Evolutionary conservation across 1,140 invertebrate genomes (phyloP).

Genomic region (Sitophilus oryzae): DNA sequence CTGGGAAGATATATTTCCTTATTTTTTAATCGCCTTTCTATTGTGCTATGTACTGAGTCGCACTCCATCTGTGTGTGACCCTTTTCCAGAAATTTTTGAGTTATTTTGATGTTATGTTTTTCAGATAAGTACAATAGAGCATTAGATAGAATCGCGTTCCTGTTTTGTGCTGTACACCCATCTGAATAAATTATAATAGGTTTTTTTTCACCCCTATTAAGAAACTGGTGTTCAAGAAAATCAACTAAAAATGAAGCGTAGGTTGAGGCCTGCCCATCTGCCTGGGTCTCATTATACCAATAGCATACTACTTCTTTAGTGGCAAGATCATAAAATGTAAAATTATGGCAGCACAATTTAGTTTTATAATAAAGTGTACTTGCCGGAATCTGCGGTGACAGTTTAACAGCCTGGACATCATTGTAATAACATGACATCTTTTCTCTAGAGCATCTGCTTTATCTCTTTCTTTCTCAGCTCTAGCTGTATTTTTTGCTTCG

Average conservation of each 20-base stretch:
- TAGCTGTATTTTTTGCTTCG: not conserved
- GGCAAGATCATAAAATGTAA: constrained; percentile 37
- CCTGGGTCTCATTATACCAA: constrained; percentile 36
- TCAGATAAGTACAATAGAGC: constrained; percentile 26
- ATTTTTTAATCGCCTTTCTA: constrained; percentile 17
- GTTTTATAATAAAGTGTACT: too few relatives aligned
- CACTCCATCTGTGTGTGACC: constrained; percentile 46
- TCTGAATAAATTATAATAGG: constrained; percentile 13
- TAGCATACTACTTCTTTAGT: constrained; percentile 31
- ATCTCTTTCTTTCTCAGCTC: constrained; percentile 1
- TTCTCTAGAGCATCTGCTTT: not conserved
- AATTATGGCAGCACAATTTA: constrained; percentile 40
- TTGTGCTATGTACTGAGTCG: constrained; percentile 40
- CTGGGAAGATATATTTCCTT: constrained; percentile 6
- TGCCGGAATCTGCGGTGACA: constrained; percentile 16
- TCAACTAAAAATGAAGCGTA: constrained; percentile 3
- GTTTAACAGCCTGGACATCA: constrained; percentile 17
- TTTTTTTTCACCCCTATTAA: too few relatives aligned
- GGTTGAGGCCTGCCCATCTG: constrained; percentile 21
- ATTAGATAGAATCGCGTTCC: constrained; percentile 18
- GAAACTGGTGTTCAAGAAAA: constrained; percentile 3
- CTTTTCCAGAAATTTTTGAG: constrained; percentile 42
- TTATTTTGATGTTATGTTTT: constrained; percentile 34
- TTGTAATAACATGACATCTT: constrained; percentile 4
- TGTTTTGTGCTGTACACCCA: constrained; percentile 21